Base-by-base conservation (phyloP, 2,797 vertebrate species). In the Neosilurus hyrtlii region DNA sequence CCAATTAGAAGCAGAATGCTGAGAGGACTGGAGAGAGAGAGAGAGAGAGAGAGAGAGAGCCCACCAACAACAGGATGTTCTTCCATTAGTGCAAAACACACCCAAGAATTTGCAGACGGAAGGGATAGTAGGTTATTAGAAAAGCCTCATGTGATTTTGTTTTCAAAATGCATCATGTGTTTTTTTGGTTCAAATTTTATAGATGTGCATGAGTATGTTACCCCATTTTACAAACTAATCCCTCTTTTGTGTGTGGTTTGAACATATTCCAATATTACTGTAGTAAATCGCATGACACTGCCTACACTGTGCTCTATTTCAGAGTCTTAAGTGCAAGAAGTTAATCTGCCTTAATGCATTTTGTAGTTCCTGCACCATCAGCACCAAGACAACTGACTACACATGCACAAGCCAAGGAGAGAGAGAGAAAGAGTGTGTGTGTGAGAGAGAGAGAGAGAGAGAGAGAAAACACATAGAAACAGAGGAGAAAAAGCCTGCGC, bases 401-500 rank as follows among this genome's bases (percentile, higher is more conserved):
- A 82, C 81, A 68, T 79, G 63, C 80, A 81, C 71, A 81, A 86
- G 82, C 85, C 82, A 85, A 83, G 72, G 7, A 80, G 24, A 82
- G 66, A 86, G 71, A 80, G 82, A 87, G 82, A 86, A 65, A 77
- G 84, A 82, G 24, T 9, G 11, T 59, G 66, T 72, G 76, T n/a
- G n/a, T n/a, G n/a, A 80, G 35, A 66, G 68, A 82, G 75, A 49
- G 59, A 77, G 26, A 51, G 43, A 71, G 37, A 70, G 65, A 66
- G 65, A 66, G 63, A 66, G 65, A 66, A 5, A 35, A 26, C 26
- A 7, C 2, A 24, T 51, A 24, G 70, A 35, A 24, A 81, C 73
- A 63, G 82, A 68, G 61, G 22, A 84, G 81, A 73, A 83, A 90
- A 89, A 87, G 87, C 89, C 77, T 88, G 62, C 87, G 87, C 86